Conservation (phyloP, 2,113 vertebrate genomes). For the Suncus etruscus region DNA sequence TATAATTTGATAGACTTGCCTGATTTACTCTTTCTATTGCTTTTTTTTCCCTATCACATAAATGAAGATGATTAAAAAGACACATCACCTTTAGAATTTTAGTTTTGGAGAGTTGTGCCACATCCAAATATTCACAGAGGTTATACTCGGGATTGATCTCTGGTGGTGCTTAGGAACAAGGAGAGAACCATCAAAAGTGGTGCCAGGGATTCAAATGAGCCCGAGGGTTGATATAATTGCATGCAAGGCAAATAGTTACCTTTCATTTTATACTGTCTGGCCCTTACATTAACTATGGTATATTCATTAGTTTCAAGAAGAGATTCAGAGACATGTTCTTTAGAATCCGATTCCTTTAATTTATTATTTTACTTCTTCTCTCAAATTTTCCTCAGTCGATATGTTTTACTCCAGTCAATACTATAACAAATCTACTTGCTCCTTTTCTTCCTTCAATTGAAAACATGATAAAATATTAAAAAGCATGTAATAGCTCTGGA, state of each 20-base stretch:
- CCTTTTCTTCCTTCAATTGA: neutral
- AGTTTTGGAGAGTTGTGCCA: too few species aligned
- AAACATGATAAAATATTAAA: neutral
- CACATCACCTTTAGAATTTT: neutral
- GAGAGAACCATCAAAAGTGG: too few species aligned
- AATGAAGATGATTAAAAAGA: neutral
- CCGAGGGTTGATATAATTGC: too few species aligned
- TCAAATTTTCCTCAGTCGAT: neutral
- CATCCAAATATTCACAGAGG: too few species aligned
- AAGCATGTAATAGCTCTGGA: neutral
- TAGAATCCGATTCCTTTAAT: neutral
- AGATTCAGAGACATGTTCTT: neutral
- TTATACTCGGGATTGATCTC: too few species aligned
- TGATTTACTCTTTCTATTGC: neutral
- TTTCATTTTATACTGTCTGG: too few species aligned
- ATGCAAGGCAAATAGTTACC: too few species aligned
- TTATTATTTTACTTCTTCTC: neutral
- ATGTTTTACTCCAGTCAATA: neutral
- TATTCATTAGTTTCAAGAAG: conserved; percentile 42
- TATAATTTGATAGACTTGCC: neutral
- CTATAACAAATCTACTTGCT: neutral
- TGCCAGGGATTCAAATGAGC: too few species aligned
- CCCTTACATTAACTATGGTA: neutral
- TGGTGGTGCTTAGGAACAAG: too few species aligned
- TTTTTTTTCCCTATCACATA: neutral